Conservation (phyloP, 2,113 vertebrate species). For the Etheostoma spectabile region DNA sequence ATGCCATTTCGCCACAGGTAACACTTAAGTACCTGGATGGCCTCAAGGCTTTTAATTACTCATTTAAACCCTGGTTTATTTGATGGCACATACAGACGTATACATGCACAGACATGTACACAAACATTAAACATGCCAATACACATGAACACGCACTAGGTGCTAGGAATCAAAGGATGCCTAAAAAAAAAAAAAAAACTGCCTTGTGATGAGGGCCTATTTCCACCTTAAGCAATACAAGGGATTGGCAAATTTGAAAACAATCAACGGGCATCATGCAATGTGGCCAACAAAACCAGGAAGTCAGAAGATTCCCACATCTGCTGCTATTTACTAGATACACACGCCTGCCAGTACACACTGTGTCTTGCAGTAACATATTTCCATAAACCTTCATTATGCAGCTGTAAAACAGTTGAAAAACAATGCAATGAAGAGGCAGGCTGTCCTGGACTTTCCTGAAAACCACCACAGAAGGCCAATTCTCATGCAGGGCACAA, state of each 20-base stretch:
- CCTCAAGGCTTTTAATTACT: conserved; percentile 59
- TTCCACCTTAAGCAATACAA: not conserved
- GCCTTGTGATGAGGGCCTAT: not conserved
- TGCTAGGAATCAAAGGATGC: conserved; percentile 1
- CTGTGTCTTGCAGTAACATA: conserved; percentile 13
- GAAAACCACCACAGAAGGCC: conserved; percentile 11
- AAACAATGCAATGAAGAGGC: conserved; percentile 25
- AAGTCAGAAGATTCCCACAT: conserved; percentile 49
- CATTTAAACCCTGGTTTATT: conserved; percentile 33
- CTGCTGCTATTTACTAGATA: conserved; percentile 52
- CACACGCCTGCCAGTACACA: conserved; percentile 22
- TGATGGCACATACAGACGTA: not conserved
- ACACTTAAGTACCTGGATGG: conserved; percentile 55
- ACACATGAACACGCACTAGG: not conserved
- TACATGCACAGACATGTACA: conserved; percentile 13
- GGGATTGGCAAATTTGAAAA: conserved; percentile 3
- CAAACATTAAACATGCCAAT: not conserved
- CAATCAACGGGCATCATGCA: not conserved
- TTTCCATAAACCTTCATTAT: conserved; percentile 39
- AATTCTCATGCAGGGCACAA: conserved; percentile 3
- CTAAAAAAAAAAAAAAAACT: not conserved
- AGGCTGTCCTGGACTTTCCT: conserved; percentile 11
- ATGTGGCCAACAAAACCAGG: conserved; percentile 26
- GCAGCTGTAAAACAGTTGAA: conserved; percentile 27
- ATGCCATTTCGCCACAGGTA: conserved; percentile 50